Conservation (phyloP, 1,140 invertebrate species). For the Formica selysi region DNA sequence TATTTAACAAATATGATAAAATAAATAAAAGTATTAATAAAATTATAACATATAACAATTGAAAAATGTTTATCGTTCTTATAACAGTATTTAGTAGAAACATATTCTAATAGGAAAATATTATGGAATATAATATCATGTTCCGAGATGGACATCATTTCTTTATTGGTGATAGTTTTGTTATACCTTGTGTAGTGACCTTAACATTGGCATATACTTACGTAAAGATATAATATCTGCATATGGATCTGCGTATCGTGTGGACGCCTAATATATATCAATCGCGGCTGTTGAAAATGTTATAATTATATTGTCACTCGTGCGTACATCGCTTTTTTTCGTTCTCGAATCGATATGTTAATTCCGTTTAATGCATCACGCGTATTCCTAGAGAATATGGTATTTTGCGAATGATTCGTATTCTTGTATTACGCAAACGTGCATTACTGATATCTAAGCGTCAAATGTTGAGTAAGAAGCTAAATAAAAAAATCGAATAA, state of each 20-base stretch:
- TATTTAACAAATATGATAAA: background rate
- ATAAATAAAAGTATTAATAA: background rate
- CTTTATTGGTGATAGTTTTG: slow-evolving; percentile 22
- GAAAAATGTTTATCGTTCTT: background rate
- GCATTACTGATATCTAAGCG: background rate
- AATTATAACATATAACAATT: background rate
- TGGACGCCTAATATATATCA: slow-evolving; percentile 19
- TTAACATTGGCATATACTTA: slow-evolving; percentile 73
- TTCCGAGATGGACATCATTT: background rate
- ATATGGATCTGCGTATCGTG: background rate
- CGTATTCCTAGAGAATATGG: background rate
- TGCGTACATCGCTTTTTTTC: background rate
- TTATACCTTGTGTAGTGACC: slow-evolving; percentile 66
- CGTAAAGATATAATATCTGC: too few relatives aligned
- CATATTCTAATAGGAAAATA: background rate
- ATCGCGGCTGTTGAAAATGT: slow-evolving; percentile 24
- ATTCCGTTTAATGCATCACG: background rate
- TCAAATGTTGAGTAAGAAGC: slow-evolving; percentile 12
- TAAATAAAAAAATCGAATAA: background rate
- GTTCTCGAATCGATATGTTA: slow-evolving; percentile 8
- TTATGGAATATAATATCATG: background rate
- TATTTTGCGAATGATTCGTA: background rate
- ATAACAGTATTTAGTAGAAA: background rate
- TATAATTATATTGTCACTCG: slow-evolving; percentile 51
- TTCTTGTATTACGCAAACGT: background rate